Base-by-base conservation (phyloP, 2,113 vertebrate species). In the Barbus barbus region DNA sequence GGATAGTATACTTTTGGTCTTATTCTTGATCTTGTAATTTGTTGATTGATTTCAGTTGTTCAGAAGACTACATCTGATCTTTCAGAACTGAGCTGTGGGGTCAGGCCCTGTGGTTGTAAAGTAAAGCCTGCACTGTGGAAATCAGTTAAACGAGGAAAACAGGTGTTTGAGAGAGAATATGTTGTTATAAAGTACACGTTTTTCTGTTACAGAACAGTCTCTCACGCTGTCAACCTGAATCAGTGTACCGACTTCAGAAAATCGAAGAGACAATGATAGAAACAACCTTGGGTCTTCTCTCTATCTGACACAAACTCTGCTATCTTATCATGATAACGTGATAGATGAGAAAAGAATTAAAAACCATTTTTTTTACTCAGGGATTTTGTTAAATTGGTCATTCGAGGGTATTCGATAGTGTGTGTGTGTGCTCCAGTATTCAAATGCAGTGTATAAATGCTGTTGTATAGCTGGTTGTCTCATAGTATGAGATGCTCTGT, bases 211-310 rank as follows among this genome's bases (percentile, higher is more conserved):
- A 11, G 20, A 12, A 38, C 20, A 69, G 65, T 38, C 33, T 69
- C 86, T 82, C 84, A 84, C 69, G 33, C 88, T 78, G 80, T 87
- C 81, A 24, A 46, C 26, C 26, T 79, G 14, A 79, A 83, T 85
- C n/a, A 65, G 56, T 72, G 2, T 48, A 22, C 44, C 69, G 81
- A 72, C 76, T 78, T 83, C 33, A 67, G 60, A 71, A 81, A 79
- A 85, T 63, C 28, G 61, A 88, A 63, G 76, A 85, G 84, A 41
- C 60, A 83, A 77, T 63, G 9, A 87, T 81, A 44, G 28, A 72
- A 16, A 76, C 69, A 85, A 22, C 69, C 86, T 87, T 83, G 81
- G 69, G 13, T 48, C 20, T 31, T 12, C 24, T 41, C 56, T 28
- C 5, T 33, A 58, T 48, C 56, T 33, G 24, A 65, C 3, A 3